phyloP scores from a whole-genome alignment of 1,140 invertebrate species.

The Copidosoma floridanum region DNA sequence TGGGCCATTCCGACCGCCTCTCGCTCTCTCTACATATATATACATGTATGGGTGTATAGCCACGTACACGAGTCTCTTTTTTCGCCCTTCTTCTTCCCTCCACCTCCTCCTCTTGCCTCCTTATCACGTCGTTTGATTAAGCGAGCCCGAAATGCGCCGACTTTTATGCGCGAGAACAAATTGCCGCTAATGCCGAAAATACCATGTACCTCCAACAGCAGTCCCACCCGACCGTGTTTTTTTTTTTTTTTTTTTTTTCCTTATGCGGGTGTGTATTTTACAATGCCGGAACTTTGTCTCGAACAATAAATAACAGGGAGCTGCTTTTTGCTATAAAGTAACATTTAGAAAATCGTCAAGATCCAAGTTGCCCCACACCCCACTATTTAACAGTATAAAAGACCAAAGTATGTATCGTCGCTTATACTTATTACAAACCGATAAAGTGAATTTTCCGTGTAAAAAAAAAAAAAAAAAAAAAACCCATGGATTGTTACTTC shows the following conservation, averaged over 20 bases:
- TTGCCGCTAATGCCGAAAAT: slow-evolving; percentile 23
- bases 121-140: slow-evolving; percentile 24
- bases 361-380: too few relatives aligned
- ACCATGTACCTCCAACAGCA: too few relatives aligned
- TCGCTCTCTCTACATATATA: background rate
- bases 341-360: too few relatives aligned
- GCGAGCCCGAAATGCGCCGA: slow-evolving; percentile 10
- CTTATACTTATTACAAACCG: too few relatives aligned
- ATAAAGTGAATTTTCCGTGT: too few relatives aligned
- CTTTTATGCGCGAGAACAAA: slow-evolving; percentile 25
- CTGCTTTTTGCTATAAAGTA: too few relatives aligned
- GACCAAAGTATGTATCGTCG: too few relatives aligned
- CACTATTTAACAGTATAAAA: too few relatives aligned
- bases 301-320: slow-evolving; percentile 13
- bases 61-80: background rate
- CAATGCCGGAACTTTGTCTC: background rate
- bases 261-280: too few relatives aligned
- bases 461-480: background rate
- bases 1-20: slow-evolving; percentile 13
- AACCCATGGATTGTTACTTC: too few relatives aligned
- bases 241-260: too few relatives aligned
- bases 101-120: background rate
- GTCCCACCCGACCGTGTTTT: too few relatives aligned
- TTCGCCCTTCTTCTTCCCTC: background rate
- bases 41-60: background rate